Evolutionary conservation across 1,140 invertebrate genomes (phyloP), one percentile per base, ranked within the genome.

Genomic region (Aphelinus certus): DNA sequence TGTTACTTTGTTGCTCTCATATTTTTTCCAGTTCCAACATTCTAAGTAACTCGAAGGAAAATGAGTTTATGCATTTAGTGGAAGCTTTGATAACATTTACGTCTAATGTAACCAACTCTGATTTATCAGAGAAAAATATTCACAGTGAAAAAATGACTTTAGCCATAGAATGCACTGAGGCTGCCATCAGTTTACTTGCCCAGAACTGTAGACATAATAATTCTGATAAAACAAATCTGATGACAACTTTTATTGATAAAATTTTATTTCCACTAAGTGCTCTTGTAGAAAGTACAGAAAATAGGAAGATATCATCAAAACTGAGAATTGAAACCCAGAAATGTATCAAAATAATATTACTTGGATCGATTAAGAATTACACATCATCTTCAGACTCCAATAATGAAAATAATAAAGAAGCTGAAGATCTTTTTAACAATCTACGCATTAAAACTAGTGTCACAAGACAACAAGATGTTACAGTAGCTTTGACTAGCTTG

Each of bases 261-360:
- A 71, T 84, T 63, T 80, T 83, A 66, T 82, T 80, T 79, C 78
- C 80, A 6, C 43, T 83, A 2, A 3, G 63, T 67, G 80, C 10
- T 70, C 79, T 55, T 71, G 77, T 68, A 62, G 73, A 7, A 80
- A 73, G 1, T 43, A 48, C 43, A 72, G 70, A 82, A 66, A 69
- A 48, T 61, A 78, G 72, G 5, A 81, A 83, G 5, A 75, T 76
- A 45, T 45, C 63, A 62, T 67, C 63, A 51, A 76, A 62, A 77
- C 9, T 83, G 47, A 65, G 65, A 61, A 57, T 74, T 51, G 80
- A 77, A 58, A 72, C 71, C 7, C 61, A 82, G 55, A 84, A 82
- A 71, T 85, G 81, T 49, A 75, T 84, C 7, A 80, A 82, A 63
- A 79, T 75, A 26, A 47, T 84, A 58, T 64, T 85, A 43, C 74